phyloP scores from a whole-genome alignment of 1,140 invertebrate species.

The Caenorhabditis remanei region DNA sequence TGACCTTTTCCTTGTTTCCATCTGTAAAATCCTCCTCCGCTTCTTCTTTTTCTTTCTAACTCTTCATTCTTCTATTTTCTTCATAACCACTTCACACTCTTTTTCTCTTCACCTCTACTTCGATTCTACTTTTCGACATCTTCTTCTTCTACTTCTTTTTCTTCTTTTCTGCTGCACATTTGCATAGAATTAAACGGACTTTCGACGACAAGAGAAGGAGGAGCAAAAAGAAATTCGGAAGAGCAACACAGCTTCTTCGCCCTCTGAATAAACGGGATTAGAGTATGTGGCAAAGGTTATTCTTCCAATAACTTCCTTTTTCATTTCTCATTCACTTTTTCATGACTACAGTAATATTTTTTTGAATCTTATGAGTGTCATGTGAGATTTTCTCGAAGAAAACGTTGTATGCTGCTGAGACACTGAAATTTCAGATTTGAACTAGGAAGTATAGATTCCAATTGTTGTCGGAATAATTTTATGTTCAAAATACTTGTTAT shows the following conservation, averaged over 20 bases:
- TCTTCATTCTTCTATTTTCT: constrained; percentile 35
- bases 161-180: constrained; percentile 33
- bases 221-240: constrained; percentile 35
- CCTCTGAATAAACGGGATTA: constrained; percentile 27
- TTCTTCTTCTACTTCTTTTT: constrained; percentile 25
- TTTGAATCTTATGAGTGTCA: too few relatives aligned
- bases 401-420: too few relatives aligned
- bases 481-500: too few relatives aligned
- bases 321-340: background rate
- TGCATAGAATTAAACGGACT: constrained; percentile 54
- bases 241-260: constrained; percentile 33
- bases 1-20: constrained; percentile 23
- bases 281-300: constrained; percentile 37
- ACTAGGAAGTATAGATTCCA: too few relatives aligned
- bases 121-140: constrained; percentile 44
- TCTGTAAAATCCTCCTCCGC: constrained; percentile 36
- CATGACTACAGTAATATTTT: too few relatives aligned
- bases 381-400: too few relatives aligned
- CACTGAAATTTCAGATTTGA: too few relatives aligned
- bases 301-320: constrained; percentile 42
- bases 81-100: constrained; percentile 54
- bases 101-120: constrained; percentile 27
- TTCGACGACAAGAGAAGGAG: constrained; percentile 38
- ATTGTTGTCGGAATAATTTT: too few relatives aligned
- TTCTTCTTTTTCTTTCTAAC: background rate